A percentile compares a stretch with the other conserved stretches of the same genome.
phyloP scores from a whole-genome alignment of 1,140 invertebrate species.

The Zaprionus ornatus region DNA sequence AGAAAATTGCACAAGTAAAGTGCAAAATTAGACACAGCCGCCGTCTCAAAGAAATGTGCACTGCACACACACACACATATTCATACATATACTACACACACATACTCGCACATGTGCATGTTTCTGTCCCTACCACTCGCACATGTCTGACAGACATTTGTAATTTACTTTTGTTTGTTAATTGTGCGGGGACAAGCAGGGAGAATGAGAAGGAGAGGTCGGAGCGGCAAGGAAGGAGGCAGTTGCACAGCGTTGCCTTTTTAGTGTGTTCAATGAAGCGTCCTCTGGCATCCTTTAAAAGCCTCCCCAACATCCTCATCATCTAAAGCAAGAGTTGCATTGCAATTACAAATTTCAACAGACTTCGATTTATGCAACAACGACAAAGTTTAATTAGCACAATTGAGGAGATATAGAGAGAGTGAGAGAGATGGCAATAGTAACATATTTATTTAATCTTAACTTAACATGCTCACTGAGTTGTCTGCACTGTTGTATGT shows the following conservation, averaged over 20 bases:
- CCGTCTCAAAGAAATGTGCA: conserved; percentile 49
- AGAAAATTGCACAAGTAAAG: conserved; percentile 65
- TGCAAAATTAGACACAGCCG: conserved; percentile 55
- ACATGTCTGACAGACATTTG: conserved; percentile 33
- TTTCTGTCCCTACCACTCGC: neutral
- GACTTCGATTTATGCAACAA: neutral
- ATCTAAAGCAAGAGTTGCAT: conserved; percentile 1
- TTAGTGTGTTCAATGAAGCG: conserved; percentile 13
- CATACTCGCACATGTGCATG: neutral
- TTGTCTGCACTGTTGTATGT: neutral
- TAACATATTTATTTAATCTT: neutral
- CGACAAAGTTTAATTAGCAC: conserved; percentile 3
- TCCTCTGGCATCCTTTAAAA: neutral
- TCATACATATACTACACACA: neutral
- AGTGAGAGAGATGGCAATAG: neutral
- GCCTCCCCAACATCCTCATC: neutral
- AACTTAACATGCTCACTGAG: conserved; percentile 1
- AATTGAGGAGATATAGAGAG: neutral
- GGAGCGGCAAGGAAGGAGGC: neutral
- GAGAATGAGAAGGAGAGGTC: neutral
- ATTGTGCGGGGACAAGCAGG: conserved; percentile 31
- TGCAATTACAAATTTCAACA: conserved; percentile 5
- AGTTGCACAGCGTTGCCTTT: neutral
- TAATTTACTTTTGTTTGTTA: conserved; percentile 60
- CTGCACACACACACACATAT: conserved; percentile 24